Base-by-base conservation (phyloP, 2,888 invertebrate genomes). In the Furcula furcula region DNA sequence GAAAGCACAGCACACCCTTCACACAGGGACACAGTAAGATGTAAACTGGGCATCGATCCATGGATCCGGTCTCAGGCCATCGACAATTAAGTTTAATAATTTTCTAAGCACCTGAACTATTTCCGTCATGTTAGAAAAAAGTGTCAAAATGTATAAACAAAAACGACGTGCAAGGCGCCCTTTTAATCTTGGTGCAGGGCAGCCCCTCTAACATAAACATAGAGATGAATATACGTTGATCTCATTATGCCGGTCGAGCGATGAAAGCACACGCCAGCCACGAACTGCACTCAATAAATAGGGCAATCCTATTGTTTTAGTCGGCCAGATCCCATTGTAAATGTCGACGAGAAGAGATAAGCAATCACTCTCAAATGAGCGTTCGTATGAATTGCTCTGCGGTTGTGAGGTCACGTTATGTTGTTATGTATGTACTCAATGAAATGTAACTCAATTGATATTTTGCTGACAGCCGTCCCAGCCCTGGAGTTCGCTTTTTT, bases 211-310 rank as follows among this genome's bases (percentile, higher is more conserved):
- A 57, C 62, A 56, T 61, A 65, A 59, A 55, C 61, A 48, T 36
- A 58, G 45, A 63, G 52, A 67, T 67, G 60, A 66, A 66, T 63
- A 65, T 59, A 62, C 69, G 51, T 59, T 63, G 68, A 76, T 74
- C 76, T 73, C 71, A 77, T 81, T 79, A 77, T 65, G 52, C 51
- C 60, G 53, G 59, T 52, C 60, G 54, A 67, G 46, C 64, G 69
- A 76, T 74, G 76, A 77, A 76, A 72, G 73, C 66, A 62, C 67
- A 65, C 49, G 60, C 52, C 59, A 53, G 44, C 53, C 51, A 40
- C 40, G 44, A 58, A 67, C n/a, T 66, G 62, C 70, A 65, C 60
- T 63, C 55, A 48, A 74, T 71, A 75, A 67, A 65, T 75, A 55
- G 77, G 63, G 46, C 76, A 71, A 66, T 57, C 60, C 64, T 59